Conservation (phyloP, 2,888 invertebrate species). For the Trichogramma evanescens region DNA sequence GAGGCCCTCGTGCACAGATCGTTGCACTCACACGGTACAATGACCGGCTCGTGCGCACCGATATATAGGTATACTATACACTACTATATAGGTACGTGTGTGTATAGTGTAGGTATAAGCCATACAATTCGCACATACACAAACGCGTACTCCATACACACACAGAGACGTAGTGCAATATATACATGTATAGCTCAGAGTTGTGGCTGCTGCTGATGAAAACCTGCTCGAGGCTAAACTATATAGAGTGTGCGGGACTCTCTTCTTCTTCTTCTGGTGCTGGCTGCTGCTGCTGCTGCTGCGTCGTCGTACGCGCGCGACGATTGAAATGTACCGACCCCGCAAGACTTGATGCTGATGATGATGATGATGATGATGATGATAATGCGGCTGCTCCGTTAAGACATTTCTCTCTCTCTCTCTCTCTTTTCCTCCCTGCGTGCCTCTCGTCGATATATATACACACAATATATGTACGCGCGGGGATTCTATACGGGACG, state of each 20-base stretch:
- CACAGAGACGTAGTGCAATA: too few relatives aligned
- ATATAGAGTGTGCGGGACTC: background rate
- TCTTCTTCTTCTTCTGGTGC: background rate
- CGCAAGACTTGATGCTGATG: background rate
- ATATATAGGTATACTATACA: too few relatives aligned
- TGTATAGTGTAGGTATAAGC: too few relatives aligned
- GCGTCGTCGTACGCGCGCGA: slow-evolving; percentile 3
- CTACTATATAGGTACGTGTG: too few relatives aligned
- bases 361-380: background rate
- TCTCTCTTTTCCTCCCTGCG: background rate
- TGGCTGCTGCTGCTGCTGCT: slow-evolving; percentile 14
- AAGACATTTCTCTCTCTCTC: background rate
- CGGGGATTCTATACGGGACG: too few relatives aligned
- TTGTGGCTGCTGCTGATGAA: slow-evolving; percentile 14
- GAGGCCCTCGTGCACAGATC: background rate
- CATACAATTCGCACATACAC: too few relatives aligned
- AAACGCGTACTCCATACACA: too few relatives aligned
- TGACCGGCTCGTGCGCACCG: background rate
- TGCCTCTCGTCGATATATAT: too few relatives aligned
- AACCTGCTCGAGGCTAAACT: slow-evolving; percentile 16
- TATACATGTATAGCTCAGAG: too few relatives aligned
- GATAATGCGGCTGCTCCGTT: too few relatives aligned
- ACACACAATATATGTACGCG: too few relatives aligned
- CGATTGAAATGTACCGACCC: slow-evolving; percentile 18
- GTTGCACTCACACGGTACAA: slow-evolving; percentile 10